Base-by-base conservation (phyloP, 2,113 vertebrate genomes). In the Pampusana beccarii region DNA sequence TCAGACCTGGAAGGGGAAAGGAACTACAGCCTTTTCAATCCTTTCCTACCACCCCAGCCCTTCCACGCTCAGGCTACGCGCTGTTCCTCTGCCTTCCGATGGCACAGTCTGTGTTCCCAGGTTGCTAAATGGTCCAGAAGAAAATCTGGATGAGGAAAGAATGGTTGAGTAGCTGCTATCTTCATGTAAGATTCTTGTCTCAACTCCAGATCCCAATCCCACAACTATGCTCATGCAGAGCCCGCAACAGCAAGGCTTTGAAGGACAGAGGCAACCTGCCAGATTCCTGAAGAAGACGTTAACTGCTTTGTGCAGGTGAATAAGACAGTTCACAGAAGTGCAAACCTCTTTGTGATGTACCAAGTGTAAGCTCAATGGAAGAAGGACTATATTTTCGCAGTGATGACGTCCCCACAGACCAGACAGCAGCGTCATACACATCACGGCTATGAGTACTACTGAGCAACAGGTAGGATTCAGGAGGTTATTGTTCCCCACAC, bases 401-500 rank as follows among this genome's bases (percentile, higher is more conserved):
- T 46, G 29, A 26, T 10, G 26, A 31, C 11, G 6, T n/a, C 42
- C 57, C 25, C 50, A n/a, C n/a, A 79, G 70, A 84, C 58, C 11
- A 62, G 51, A 16, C 0, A 2, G 70, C 78, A 89, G 56, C 19
- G 14, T 13, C 40, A 48, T 15, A 17, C 16, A 21, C 26, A 25
- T 4, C 78, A 10, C 51, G 74, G 70, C 81, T 66, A 0, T 0
- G 1, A 70, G 56, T 48, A 42, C 46, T 24, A 12, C 20, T 16
- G 33, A 65, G 38, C 15, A 33, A 31, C 14, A 51, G 38, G 57
- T 21, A 38, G 61, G 42, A 79, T 33, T 51, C 42, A 38, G 24
- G 36, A 46, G 5, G 23, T 26, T 74, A 20, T 2, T 5, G 0
- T 24, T 15, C 17, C 36, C 74, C 31, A 13, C 0, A 0, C 28